Evolutionary conservation across 2,113 vertebrate species (phyloP), one percentile per base, ranked within the genome.

Genomic region (Cyanistes caeruleus): DNA sequence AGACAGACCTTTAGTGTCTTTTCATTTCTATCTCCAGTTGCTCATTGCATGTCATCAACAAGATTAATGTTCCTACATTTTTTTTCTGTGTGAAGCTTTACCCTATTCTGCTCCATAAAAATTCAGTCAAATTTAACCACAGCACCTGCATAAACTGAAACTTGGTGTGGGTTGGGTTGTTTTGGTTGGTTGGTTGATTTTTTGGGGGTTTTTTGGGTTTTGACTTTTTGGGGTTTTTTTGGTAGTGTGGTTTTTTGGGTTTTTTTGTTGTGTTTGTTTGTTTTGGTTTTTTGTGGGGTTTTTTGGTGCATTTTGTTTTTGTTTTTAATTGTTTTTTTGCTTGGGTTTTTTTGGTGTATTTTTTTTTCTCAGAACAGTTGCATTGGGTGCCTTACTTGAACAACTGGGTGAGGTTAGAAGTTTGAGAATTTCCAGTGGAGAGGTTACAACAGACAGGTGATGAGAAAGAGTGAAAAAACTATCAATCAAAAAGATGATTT

Each of bases 211-310:
- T 13, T 56, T 21, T 13, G 11, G 1, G 9, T 23, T 51, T 53
- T 52, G 20, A 21, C 39, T 33, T 13, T 56, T 69, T 28, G 11
- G 10, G 10, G 10, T 5, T 33, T 13, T n/a, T 51, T 51, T 63
- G 3, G 5, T 14, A 4, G 5, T 28, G 11, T 35, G 4, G 9
- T 23, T 13, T 22, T 4, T 10, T 52, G 37, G 37, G 9, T 11
- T 37, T 27, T 5, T 35, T 5, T 10, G 3, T 41, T 27, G 35
- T 7, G 5, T 33, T 7, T 20, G 2, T 21, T 68, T 20, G 44
- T 2, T 18, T 37, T 39, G 9, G 18, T 39, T 58, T 27, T 3
- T 28, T 37, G 9, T 39, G 24, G 5, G 2, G 0, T 37, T 30
- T 22, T 58, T 84, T 15, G 5, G 6, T 43, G 43, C 16, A 43